Evolutionary conservation across 2,113 vertebrate species (phyloP), one percentile per base, ranked within the genome.

Genomic region (Boleophthalmus pectinirostris): DNA sequence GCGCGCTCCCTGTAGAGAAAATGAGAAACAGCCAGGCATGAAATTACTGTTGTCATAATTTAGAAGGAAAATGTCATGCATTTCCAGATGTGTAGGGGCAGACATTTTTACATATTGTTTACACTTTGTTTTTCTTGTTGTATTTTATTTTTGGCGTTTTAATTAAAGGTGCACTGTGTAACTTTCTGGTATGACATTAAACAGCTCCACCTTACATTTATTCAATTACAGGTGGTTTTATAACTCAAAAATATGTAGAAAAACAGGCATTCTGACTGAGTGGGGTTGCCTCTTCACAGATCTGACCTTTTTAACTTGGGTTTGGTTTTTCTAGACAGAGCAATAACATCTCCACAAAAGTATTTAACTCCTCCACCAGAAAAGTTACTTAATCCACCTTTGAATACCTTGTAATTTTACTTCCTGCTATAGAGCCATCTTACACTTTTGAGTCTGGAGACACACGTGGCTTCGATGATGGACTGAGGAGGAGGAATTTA

Each of bases 401-500:
- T 33, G 33, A 61, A 18, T 13, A 20, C 47, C 23, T 24, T 38
- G 13, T 23, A 24, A 0, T 51, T 15, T 69, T 73, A 57, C 25
- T 66, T 5, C 29, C 33, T 70, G 60, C 43, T 3, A 11, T 35
- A 85, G 88, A 87, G 47, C 60, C 66, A 5, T 76, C 83, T 23
- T 20, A 70, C 20, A 64, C 54, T 29, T 88, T 85, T 7, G 75
- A 78, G 51, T 20, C 16, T 0, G 68, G 81, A 9, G 68, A 79
- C 16, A 66, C 81, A 0, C 66, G 72, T 66, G 16, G 66, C 63
- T 87, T 86, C 8, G 89, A 81, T 0, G 90, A 90, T 0, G 91
- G 92, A 33, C 79, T 93, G 60, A 82, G 93, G 24, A 87, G 85
- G 73, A 87, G 92, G 67, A 85, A 81, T 3, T 65, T 83, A 18